Percentiles rank a stretch among this genome's conserved stretches.
Conservation (phyloP, 2,888 invertebrate genomes). For the Cheilosia vulpina region DNA sequence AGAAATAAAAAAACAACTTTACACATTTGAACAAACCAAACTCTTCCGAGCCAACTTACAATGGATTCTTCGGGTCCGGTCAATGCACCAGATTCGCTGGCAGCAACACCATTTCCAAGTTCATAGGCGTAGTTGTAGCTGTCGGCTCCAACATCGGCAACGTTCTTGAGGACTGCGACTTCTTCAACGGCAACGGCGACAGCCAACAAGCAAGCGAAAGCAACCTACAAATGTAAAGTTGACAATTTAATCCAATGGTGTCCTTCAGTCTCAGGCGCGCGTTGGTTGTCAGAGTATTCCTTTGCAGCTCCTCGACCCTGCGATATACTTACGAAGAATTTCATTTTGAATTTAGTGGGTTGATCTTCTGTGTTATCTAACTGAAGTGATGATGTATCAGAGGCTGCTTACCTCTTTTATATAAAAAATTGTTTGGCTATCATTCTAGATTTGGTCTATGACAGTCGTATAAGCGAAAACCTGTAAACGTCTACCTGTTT, state of each 20-base stretch:
- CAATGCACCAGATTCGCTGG: conserved; percentile 77
- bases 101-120: conserved; percentile 77
- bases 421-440: background rate
- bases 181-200: conserved; percentile 77
- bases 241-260: background rate
- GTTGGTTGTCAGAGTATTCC: background rate
- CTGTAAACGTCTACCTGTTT: too few relatives aligned
- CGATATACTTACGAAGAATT: conserved; percentile 3
- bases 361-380: conserved; percentile 54
- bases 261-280: conserved; percentile 16
- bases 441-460: too few relatives aligned
- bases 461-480: too few relatives aligned
- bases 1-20: background rate
- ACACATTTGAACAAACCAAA: too few relatives aligned
- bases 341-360: conserved; percentile 17
- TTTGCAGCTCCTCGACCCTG: background rate
- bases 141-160: conserved; percentile 78
- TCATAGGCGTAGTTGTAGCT: conserved; percentile 77
- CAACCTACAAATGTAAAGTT: background rate
- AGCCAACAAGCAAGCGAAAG: conserved; percentile 79
- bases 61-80: conserved; percentile 68
- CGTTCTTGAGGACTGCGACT: conserved; percentile 77
- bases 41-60: conserved; percentile 27
- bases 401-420: conserved; percentile 5
- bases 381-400: conserved; percentile 57